Evolutionary conservation across 2,797 vertebrate species (phyloP), one percentile per base, ranked within the genome.

Genomic region (Danionella dracula): DNA sequence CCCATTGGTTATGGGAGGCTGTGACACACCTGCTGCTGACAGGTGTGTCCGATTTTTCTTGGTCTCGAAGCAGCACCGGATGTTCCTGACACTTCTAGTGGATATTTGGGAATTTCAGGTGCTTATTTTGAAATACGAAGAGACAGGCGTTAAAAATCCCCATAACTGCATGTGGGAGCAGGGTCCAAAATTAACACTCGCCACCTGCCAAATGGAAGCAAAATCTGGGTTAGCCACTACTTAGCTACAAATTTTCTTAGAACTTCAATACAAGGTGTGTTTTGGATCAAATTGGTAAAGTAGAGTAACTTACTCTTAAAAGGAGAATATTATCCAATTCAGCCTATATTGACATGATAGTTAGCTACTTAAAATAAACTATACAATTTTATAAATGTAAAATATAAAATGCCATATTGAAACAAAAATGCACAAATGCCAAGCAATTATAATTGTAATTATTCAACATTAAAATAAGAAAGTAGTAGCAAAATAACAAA

Each of bases 31-130:
- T 77, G 74, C 53, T 46, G 56, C 40, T 75, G 79, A 78, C 79
- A 81, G 83, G 81, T 82, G 71, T 41, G 60, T 70, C 50, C 49
- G 53, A 77, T 69, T 72, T 59, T 73, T 61, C 74, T 67, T 75
- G 41, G 7, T 17, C 6, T 35, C 66, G 16, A 29, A 41, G 15
- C 41, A 29, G 41, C 11, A 32, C 12, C 19, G 21, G 23, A 32
- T 50, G 38, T 32, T 16, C 13, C 2, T 17, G 45, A 35, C 45
- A 45, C 17, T 57, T 40, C 44, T 49, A 27, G 17, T 29, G 16
- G 48, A 61, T 10, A 48, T 34, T 20, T 66, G 12, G 4, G n/a
- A 57, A 45, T 41, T 49, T 50, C 35, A 59, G 46, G 15, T 12
- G 42, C 12, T 62, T 49, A 27, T 54, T 51, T 40, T 1, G 23